A percentile compares a stretch with the other conserved stretches of the same genome.
Conservation (phyloP, 2,888 invertebrate species). For the Rotaria magnacalcarata region DNA sequence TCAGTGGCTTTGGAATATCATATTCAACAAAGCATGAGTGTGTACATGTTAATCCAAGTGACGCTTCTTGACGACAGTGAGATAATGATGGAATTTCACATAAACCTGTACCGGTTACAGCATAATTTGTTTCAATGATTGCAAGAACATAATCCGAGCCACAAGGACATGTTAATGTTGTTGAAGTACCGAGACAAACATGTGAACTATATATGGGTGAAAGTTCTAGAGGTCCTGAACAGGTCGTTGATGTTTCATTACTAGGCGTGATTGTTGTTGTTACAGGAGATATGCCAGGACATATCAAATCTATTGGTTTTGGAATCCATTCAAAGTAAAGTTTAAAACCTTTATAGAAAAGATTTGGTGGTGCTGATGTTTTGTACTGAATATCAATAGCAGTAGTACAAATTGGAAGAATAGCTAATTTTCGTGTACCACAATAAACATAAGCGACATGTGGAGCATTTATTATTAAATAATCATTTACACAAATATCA, state of each 20-base stretch:
- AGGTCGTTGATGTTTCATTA: not conserved
- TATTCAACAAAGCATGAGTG: conserved; percentile 33
- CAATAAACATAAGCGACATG: conserved; percentile 32
- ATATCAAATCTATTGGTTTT: not conserved
- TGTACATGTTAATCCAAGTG: conserved; percentile 28
- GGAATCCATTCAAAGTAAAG: conserved; percentile 41
- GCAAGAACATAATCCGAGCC: not conserved
- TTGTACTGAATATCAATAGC: conserved; percentile 38
- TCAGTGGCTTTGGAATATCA: not conserved
- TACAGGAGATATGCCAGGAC: not conserved
- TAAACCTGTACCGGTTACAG: not conserved
- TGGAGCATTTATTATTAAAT: conserved; percentile 34
- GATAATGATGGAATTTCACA: not conserved
- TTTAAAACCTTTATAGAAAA: conserved; percentile 41
- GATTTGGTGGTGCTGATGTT: not conserved
- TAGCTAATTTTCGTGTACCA: conserved; percentile 16
- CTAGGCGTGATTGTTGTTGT: conserved; percentile 11
- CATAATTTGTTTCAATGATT: not conserved
- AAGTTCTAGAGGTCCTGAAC: not conserved
- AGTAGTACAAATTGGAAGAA: conserved; percentile 18
- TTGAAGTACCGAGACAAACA: not conserved
- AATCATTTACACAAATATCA: conserved; percentile 32
- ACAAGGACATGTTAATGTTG: not conserved
- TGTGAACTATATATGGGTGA: not conserved
- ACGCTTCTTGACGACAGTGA: not conserved